phyloP scores from a whole-genome alignment of 1,140 invertebrate species.

The Dryas iulia region DNA sequence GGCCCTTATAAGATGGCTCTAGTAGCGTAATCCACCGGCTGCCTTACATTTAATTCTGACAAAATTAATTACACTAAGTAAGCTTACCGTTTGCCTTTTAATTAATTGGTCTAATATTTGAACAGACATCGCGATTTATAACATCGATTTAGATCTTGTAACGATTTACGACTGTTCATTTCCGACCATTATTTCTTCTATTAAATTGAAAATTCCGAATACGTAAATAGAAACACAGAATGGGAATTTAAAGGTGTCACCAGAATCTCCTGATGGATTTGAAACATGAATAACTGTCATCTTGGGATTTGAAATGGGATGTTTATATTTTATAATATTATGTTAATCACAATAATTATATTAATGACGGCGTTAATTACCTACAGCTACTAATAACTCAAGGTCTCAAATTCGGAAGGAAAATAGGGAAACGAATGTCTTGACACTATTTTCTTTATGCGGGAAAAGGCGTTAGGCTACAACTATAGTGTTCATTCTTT shows the following conservation, averaged over 20 bases:
- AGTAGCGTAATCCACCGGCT: slow-evolving; percentile 22
- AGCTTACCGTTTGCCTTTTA: slow-evolving; percentile 41
- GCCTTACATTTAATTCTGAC: slow-evolving; percentile 33
- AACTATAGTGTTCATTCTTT: too few species aligned
- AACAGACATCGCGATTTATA: slow-evolving; percentile 39
- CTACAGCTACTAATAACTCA: too few species aligned
- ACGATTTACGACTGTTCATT: slow-evolving; percentile 41
- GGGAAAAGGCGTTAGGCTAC: too few species aligned
- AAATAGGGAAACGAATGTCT: too few species aligned
- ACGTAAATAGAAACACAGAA: background rate
- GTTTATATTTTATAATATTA: background rate
- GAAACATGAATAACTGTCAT: background rate
- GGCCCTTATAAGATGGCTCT: slow-evolving; percentile 25
- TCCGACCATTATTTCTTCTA: slow-evolving; percentile 22
- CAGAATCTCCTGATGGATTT: background rate
- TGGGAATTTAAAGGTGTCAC: background rate
- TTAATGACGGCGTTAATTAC: too few species aligned
- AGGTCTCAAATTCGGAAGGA: too few species aligned
- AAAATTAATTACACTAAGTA: slow-evolving; percentile 44
- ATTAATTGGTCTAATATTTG: slow-evolving; percentile 51
- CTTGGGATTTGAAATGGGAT: background rate
- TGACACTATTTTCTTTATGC: too few species aligned
- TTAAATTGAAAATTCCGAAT: slow-evolving; percentile 8
- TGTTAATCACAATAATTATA: too few species aligned
- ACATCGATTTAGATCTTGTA: slow-evolving; percentile 41